phyloP scores from a whole-genome alignment of 2,888 invertebrate species.

The Bellardia bayeri region DNA sequence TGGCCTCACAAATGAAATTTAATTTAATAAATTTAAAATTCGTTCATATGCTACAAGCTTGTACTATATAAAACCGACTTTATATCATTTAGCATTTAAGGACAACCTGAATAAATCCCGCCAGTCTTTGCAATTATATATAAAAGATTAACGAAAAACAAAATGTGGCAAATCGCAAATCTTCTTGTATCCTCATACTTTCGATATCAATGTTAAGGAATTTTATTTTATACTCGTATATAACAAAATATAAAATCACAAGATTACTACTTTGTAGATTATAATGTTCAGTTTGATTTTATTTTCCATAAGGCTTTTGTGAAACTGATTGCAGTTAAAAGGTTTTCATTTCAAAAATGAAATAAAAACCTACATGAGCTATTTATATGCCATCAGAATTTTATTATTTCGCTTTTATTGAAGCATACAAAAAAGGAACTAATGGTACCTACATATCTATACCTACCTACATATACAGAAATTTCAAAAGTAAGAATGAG shows the following conservation, averaged over 20 bases:
- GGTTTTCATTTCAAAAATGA: not conserved
- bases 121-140: too few relatives aligned
- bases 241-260: conserved; percentile 28
- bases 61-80: too few relatives aligned
- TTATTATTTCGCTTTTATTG: not conserved
- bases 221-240: conserved; percentile 21
- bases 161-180: too few relatives aligned
- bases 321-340: conserved; percentile 27
- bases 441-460: not conserved
- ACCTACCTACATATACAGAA: not conserved
- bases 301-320: not conserved
- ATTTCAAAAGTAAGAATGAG: not conserved
- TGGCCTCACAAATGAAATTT: too few relatives aligned
- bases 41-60: too few relatives aligned
- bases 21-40: too few relatives aligned
- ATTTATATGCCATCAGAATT: conserved; percentile 20
- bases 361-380: conserved; percentile 26
- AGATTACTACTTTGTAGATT: conserved; percentile 59
- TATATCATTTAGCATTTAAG: too few relatives aligned
- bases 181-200: not conserved
- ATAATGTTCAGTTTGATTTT: conserved; percentile 12
- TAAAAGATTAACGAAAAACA: too few relatives aligned
- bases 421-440: not conserved
- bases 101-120: too few relatives aligned
- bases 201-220: not conserved